phyloP scores from a whole-genome alignment of 2,113 vertebrate species.

The Poecilia latipinna region DNA sequence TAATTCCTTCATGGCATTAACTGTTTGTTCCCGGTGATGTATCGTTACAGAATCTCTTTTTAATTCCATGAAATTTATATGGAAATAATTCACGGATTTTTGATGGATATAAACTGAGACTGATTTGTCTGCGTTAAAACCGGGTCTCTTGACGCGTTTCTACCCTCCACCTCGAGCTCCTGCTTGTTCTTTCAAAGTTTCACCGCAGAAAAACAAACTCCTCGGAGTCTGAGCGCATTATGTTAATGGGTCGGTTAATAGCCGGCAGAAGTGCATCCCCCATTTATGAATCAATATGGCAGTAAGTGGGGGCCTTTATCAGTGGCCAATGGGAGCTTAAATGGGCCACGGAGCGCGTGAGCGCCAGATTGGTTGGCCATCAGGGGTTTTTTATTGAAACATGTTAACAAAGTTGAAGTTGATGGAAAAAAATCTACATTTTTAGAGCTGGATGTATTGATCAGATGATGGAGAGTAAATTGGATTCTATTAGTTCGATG shows the following conservation, averaged over 20 bases:
- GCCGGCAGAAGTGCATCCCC: constrained; percentile 19
- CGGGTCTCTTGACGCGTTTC: not conserved
- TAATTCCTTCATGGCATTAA: too few relatives aligned
- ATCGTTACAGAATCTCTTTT: too few relatives aligned
- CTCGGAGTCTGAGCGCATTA: constrained; percentile 17
- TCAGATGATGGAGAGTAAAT: not conserved
- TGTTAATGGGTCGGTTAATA: constrained; percentile 50
- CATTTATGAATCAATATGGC: constrained; percentile 50
- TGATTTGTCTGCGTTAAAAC: not conserved
- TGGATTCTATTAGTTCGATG: not conserved
- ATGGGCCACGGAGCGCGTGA: not conserved
- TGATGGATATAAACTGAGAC: too few relatives aligned
- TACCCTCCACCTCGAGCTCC: not conserved
- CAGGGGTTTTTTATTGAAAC: not conserved
- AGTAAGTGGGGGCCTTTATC: constrained; percentile 21
- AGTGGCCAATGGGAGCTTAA: constrained; percentile 20
- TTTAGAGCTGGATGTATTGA: not conserved
- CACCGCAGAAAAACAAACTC: constrained; percentile 8
- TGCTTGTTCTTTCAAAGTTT: constrained; percentile 7
- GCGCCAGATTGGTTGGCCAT: constrained; percentile 8
- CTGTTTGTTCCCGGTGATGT: too few relatives aligned
- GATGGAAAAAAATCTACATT: not conserved
- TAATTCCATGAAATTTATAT: not conserved
- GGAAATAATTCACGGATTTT: not conserved
- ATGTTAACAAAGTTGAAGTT: not conserved